Evolutionary conservation across 2,888 invertebrate genomes (phyloP).

Genomic region (Tanytarsus gracilentus): DNA sequence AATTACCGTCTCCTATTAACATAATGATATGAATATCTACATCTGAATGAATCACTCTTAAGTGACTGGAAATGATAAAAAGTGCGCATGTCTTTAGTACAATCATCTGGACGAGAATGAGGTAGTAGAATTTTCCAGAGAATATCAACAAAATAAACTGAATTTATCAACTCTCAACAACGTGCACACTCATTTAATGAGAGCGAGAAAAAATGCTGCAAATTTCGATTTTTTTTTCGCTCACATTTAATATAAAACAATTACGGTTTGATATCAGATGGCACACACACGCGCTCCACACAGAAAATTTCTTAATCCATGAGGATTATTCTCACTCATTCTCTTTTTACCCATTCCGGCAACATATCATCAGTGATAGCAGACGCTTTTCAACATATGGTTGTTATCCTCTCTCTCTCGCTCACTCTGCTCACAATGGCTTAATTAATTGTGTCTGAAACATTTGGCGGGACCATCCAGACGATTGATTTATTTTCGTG

Average conservation of each 20-base stretch:
- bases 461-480: slow-evolving; percentile 22
- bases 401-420: neutral
- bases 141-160: too few species aligned
- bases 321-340: neutral
- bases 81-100: slow-evolving; percentile 4
- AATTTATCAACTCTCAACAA: too few species aligned
- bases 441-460: slow-evolving; percentile 28
- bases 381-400: slow-evolving; percentile 11
- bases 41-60: too few species aligned
- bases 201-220: too few species aligned
- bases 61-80: too few species aligned
- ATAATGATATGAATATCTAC: too few species aligned
- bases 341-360: neutral
- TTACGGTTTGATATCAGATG: slow-evolving; percentile 2
- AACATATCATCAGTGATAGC: neutral
- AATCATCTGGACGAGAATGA: slow-evolving; percentile 3
- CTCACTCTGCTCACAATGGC: slow-evolving; percentile 1
- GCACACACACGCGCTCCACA: neutral
- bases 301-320: slow-evolving; percentile 8
- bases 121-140: neutral
- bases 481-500: slow-evolving; percentile 26
- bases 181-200: too few species aligned
- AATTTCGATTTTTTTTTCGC: too few species aligned
- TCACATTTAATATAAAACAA: slow-evolving; percentile 13
- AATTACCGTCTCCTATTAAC: too few species aligned